These are phyloP conservation scores for Pseudococcus longispinus DNA, from an alignment of 2,888 invertebrate genomes.

Conservation along the genomic window DNA sequence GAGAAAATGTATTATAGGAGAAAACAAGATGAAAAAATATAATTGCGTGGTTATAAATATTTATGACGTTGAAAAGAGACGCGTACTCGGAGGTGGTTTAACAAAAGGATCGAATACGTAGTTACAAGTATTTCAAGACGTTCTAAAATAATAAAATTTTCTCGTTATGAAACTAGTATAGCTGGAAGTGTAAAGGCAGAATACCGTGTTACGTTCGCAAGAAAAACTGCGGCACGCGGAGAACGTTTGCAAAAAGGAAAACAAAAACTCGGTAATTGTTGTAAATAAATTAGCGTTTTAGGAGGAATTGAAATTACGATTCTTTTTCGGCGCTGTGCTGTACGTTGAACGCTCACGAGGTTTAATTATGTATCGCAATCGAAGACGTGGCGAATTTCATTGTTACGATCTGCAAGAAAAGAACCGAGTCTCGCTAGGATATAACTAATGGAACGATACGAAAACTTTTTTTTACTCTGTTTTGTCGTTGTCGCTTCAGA, in stretches of 20 bases:
- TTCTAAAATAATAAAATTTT: constrained; percentile 39
- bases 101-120: background rate
- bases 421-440: background rate
- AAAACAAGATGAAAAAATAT: background rate
- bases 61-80: background rate
- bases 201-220: background rate
- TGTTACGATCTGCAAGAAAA: constrained; percentile 15
- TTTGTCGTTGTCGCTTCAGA: constrained; percentile 15
- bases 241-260: background rate
- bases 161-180: constrained; percentile 3
- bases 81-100: background rate
- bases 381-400: constrained; percentile 45
- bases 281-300: constrained; percentile 44
- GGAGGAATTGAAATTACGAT: constrained; percentile 42
- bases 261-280: constrained; percentile 42
- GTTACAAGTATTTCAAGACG: background rate
- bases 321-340: background rate
- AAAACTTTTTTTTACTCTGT: background rate
- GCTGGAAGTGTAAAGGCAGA: background rate
- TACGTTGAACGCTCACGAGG: background rate
- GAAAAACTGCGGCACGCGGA: background rate
- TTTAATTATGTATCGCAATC: constrained; percentile 52
- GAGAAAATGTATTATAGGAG: background rate
- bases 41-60: constrained; percentile 33
- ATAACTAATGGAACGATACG: constrained; percentile 34